Percentiles rank a stretch among this genome's conserved stretches.
Evolutionary conservation across 2,797 vertebrate genomes (phyloP).

Genomic region (Gymnopithys bicolor): DNA sequence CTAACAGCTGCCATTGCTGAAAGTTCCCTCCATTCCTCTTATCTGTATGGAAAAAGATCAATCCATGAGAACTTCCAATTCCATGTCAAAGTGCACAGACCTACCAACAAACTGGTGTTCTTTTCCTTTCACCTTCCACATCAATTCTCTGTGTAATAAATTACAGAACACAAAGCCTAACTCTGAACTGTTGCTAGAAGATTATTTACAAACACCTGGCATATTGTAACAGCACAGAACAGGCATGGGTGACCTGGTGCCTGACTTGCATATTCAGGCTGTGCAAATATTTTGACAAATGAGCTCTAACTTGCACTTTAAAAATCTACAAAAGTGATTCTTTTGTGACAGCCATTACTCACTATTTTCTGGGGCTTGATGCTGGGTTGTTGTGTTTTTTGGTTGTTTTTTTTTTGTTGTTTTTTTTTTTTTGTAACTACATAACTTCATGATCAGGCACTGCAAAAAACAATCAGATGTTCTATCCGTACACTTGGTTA

Average conservation of each 20-base stretch:
- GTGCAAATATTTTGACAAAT: neutral
- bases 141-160: neutral
- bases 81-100: neutral
- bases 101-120: neutral
- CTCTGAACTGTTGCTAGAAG: neutral
- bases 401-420: neutral
- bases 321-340: neutral
- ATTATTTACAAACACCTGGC: neutral
- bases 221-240: neutral
- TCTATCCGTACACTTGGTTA: neutral
- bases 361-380: neutral
- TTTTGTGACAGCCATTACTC: neutral
- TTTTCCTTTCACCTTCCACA: neutral
- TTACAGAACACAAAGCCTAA: neutral
- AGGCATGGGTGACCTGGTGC: neutral
- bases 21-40: constrained; percentile 88
- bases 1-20: constrained; percentile 97
- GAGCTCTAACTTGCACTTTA: neutral
- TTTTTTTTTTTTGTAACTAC: neutral
- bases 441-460: neutral
- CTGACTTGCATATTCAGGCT: neutral
- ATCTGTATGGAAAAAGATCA: constrained; percentile 76
- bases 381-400: neutral
- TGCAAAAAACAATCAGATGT: neutral
- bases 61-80: neutral